These are phyloP conservation scores for Callospermophilus lateralis DNA, from an alignment of 2,113 vertebrate genomes.

Conservation along the genomic window DNA sequence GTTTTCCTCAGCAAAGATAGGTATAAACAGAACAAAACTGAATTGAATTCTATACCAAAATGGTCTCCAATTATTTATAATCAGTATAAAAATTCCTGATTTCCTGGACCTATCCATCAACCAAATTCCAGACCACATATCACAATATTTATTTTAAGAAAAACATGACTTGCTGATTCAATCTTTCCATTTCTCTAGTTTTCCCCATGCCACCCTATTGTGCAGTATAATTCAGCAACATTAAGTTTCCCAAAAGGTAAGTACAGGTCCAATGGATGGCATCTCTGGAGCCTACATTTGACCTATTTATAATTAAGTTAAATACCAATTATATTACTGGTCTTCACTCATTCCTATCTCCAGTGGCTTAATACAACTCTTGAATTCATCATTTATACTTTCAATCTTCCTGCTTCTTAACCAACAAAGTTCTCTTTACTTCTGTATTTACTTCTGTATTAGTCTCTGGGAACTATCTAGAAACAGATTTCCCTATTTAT, in stretches of 20 bases:
- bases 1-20: neutral
- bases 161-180: neutral
- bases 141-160: neutral
- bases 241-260: neutral
- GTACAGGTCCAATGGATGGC: neutral
- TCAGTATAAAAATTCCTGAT: neutral
- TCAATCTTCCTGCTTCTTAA: constrained; percentile 30
- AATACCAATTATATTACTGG: neutral
- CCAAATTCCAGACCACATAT: neutral
- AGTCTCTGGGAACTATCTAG: neutral
- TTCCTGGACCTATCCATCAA: neutral
- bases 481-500: neutral
- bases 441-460: neutral
- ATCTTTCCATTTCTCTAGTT: neutral
- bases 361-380: neutral
- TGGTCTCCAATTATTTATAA: neutral
- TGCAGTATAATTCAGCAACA: neutral
- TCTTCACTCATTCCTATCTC: neutral
- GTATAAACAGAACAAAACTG: neutral
- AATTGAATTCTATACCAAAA: constrained; percentile 12
- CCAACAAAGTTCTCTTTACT: neutral
- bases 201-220: neutral
- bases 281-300: neutral
- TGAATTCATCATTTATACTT: neutral
- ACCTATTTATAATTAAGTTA: neutral